phyloP scores from a whole-genome alignment of 2,888 invertebrate genomes.

The Carcina quercana region DNA sequence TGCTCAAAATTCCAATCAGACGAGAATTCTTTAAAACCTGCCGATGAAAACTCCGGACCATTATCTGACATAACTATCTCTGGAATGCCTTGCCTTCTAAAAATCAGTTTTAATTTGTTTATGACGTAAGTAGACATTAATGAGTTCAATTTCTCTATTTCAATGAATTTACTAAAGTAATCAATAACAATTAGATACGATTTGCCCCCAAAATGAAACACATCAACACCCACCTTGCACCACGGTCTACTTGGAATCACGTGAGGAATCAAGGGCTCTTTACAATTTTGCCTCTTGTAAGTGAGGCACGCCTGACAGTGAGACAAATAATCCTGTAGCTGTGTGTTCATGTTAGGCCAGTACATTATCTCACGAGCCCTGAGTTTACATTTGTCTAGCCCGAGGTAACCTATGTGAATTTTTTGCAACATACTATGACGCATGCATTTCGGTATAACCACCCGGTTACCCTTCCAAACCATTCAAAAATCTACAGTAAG shows the following conservation, averaged over 20 bases:
- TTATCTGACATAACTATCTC: slow-evolving; percentile 13
- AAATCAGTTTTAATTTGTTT: slow-evolving; percentile 12
- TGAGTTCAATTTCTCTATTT: slow-evolving; percentile 4
- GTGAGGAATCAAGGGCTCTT: slow-evolving; percentile 6
- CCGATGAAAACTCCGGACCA: slow-evolving; percentile 11
- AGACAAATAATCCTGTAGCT: slow-evolving; percentile 11
- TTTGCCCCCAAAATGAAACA: slow-evolving; percentile 5
- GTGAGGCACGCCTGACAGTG: slow-evolving; percentile 15
- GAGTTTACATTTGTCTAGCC: slow-evolving; percentile 14
- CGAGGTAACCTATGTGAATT: slow-evolving; percentile 15
- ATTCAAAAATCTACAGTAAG: slow-evolving; percentile 10
- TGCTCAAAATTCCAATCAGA: slow-evolving; percentile 11
- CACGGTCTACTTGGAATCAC: slow-evolving; percentile 11
- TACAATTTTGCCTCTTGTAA: not conserved
- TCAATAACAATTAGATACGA: slow-evolving; percentile 11
- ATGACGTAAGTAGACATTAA: slow-evolving; percentile 8
- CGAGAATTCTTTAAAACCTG: slow-evolving; percentile 9
- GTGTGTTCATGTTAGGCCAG: slow-evolving; percentile 16
- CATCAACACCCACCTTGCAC: slow-evolving; percentile 9
- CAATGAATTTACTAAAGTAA: slow-evolving; percentile 14
- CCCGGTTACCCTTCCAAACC: slow-evolving; percentile 13
- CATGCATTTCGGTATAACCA: slow-evolving; percentile 14
- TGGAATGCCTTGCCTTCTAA: slow-evolving; percentile 16
- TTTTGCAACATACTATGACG: slow-evolving; percentile 13
- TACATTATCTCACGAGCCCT: slow-evolving; percentile 16